Evolutionary conservation across 2,888 invertebrate genomes (phyloP).

Genomic region (Oscheius myriophilus): DNA sequence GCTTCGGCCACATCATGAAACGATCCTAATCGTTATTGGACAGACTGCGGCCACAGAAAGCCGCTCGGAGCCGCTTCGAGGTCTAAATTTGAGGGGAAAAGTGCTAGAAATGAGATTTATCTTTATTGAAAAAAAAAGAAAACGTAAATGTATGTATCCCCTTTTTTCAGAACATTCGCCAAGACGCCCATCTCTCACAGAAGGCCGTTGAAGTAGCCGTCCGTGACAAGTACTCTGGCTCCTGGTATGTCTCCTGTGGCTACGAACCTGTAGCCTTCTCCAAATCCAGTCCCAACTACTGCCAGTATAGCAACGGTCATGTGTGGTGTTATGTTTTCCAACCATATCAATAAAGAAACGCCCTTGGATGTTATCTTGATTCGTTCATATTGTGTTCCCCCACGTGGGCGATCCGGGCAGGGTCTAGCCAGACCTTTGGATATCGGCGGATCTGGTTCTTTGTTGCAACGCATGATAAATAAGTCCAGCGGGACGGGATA

Average conservation of each 20-base stretch:
- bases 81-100: too few relatives aligned
- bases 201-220: slow-evolving; percentile 16
- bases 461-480: not conserved
- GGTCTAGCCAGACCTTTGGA: slow-evolving; percentile 8
- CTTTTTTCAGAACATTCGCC: slow-evolving; percentile 22
- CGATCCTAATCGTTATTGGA: too few relatives aligned
- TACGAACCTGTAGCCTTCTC: slow-evolving; percentile 15
- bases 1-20: too few relatives aligned
- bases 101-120: too few relatives aligned
- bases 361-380: too few relatives aligned
- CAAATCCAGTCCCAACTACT: slow-evolving; percentile 11
- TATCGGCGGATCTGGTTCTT: slow-evolving; percentile 6
- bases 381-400: too few relatives aligned
- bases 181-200: slow-evolving; percentile 2
- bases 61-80: too few relatives aligned
- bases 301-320: slow-evolving; percentile 4
- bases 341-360: slow-evolving; percentile 1
- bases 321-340: slow-evolving; percentile 25
- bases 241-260: slow-evolving; percentile 20
- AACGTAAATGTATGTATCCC: too few relatives aligned
- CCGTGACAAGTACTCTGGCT: not conserved
- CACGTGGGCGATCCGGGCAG: slow-evolving; percentile 6
- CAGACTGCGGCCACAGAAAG: too few relatives aligned
- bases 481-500: too few relatives aligned
- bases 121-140: too few relatives aligned